Evolutionary conservation across 2,113 vertebrate species (phyloP).

Genomic region (Chrysemys picta): DNA sequence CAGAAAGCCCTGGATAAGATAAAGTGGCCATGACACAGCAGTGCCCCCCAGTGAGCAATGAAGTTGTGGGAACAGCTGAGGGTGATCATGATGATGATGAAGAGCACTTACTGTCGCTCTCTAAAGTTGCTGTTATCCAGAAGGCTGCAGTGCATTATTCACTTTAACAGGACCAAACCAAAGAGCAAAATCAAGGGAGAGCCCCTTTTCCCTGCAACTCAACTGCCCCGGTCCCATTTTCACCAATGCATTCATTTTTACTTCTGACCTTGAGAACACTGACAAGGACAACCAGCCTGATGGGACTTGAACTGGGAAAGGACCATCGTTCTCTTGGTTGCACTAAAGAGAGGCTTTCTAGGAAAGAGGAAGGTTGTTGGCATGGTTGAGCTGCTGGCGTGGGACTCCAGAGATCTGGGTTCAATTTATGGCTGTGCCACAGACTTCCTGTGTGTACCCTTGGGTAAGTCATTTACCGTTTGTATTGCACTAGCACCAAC

Average conservation of each 20-base stretch:
- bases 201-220: slow-evolving; percentile 1
- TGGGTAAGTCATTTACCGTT: accelerated
- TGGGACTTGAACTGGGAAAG: neutral
- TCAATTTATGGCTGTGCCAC: no score
- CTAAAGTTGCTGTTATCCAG: slow-evolving; percentile 42
- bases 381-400: neutral
- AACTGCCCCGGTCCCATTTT: slow-evolving; percentile 35
- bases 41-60: slow-evolving; percentile 35
- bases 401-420: no score
- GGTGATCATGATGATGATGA: slow-evolving; percentile 40
- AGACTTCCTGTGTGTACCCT: neutral
- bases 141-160: slow-evolving; percentile 6
- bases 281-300: neutral
- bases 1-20: neutral
- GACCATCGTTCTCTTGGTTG: neutral
- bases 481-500: neutral
- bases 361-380: neutral
- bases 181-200: slow-evolving; percentile 33
- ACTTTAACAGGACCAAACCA: slow-evolving; percentile 41
- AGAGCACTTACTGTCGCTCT: slow-evolving; percentile 61
- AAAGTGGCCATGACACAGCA: neutral
- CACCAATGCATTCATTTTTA: slow-evolving; percentile 56
- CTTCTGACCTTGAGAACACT: neutral
- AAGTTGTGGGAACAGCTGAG: slow-evolving; percentile 33
- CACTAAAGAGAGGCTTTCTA: neutral